A percentile compares a stretch with the other conserved stretches of the same genome.
Evolutionary conservation across 2,888 invertebrate species (phyloP).

Genomic region (Tenthredo amoena): DNA sequence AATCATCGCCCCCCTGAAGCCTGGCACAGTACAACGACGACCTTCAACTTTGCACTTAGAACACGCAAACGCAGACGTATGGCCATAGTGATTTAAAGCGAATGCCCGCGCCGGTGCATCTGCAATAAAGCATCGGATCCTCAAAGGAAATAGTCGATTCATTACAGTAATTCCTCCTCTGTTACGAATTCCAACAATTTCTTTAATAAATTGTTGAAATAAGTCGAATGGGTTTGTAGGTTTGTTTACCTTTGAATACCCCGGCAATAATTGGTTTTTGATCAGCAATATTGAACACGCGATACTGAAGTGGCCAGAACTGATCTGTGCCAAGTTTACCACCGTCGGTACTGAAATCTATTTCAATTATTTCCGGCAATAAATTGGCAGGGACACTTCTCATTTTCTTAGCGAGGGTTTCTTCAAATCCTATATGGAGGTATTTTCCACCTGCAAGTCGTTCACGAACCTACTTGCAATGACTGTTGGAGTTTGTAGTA

Average conservation of each 20-base stretch:
- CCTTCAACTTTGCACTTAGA: constrained; percentile 52
- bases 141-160: not conserved
- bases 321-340: constrained; percentile 25
- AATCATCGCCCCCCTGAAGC: constrained; percentile 23
- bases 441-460: constrained; percentile 53
- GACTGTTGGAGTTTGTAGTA: constrained; percentile 53
- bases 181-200: constrained; percentile 19
- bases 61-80: constrained; percentile 35
- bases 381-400: constrained; percentile 14
- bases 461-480: constrained; percentile 46
- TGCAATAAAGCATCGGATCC: constrained; percentile 42
- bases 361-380: constrained; percentile 18
- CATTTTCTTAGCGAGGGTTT: constrained; percentile 26
- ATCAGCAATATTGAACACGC: constrained; percentile 26
- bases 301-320: constrained; percentile 46
- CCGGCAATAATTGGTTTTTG: constrained; percentile 38
- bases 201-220: constrained; percentile 47
- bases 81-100: constrained; percentile 34
- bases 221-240: constrained; percentile 44
- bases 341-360: constrained; percentile 52
- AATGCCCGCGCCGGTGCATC: constrained; percentile 53
- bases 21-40: constrained; percentile 29
- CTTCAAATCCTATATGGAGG: constrained; percentile 55
- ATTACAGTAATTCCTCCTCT: constrained; percentile 39
- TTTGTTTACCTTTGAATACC: constrained; percentile 45